Evolutionary conservation across 2,113 vertebrate species (phyloP), one percentile per base, ranked within the genome.

Genomic region (Dicerorhinus sumatrensis): DNA sequence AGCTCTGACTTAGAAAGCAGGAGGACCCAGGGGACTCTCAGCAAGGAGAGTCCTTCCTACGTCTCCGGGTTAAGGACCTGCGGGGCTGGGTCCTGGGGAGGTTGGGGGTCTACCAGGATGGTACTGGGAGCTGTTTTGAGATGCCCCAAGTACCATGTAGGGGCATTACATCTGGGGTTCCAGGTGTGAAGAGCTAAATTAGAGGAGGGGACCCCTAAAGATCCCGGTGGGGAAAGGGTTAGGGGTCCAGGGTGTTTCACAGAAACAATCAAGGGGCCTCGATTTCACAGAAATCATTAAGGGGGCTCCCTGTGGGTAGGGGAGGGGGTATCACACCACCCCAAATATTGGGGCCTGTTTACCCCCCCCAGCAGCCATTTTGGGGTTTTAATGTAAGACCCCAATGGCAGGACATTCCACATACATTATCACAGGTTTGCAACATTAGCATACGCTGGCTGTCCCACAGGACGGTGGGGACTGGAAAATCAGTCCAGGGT

Each of bases 401-500:
- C 97, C 54, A 84, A 80, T 91, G 94, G 97, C 96, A 73, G 91
- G 97, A 83, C 42, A 84, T 36, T 96, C 86, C 89, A 97, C 79
- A 97, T 86, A 97, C 27, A 65, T 83, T 95, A 96, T 96, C 79
- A 96, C 1, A 12, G 58, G 77, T 97, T 92, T 98, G 97, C 95
- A 90, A 97, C 70, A 97, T 65, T 76, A 31, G 95, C 97, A 97
- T 97, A 97, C 97, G 89, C 96, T 97, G 96, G 75, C 81, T 97
- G 97, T 98, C 96, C 97, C 91, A 96, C 96, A 79, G 98, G 97
- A 97, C 98, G 90, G 96, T 90, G 94, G 96, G 98, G 98, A 98
- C 98, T 98, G 98, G 95, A 98, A 98, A 99, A 99, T 98, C 98
- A 98, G 98, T 99, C 98, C 98, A 86, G 97, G 94, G 99, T 98